Base-by-base conservation (phyloP, 2,888 invertebrate species). In the Torymus auratus region DNA sequence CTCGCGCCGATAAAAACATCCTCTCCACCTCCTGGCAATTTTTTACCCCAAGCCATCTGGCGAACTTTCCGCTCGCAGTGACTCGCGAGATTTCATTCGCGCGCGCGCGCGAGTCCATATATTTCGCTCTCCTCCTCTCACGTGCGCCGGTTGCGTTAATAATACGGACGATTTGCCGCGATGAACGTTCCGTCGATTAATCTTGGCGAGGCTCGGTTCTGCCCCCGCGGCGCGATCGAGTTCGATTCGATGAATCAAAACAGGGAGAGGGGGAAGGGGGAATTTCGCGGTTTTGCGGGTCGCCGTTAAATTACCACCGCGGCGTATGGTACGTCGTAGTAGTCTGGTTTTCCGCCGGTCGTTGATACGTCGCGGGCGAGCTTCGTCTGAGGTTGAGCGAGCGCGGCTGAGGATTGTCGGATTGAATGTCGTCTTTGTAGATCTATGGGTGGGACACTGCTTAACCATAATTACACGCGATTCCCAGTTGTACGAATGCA, bases 111-210 rank as follows among this genome's bases (percentile, higher is more conserved):
- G 41, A 73, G 41, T 65, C 50, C 15, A 64, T 58, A 58, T 41
- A 64, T 64, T 62, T 50, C 14, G 14, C 4, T 20, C 68, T 68
- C 52, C 23, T 28, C 14, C 61, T 53, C 12, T 41, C 41, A 1
- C 41, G 17, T 41, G 23, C 58, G 64, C 52, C 50, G 55, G 55
- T 58, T 14, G 64, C 65, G 50, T 56, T 73, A 78, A 73, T 68
- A 78, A 61, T 62, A 68, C 71, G 68, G 67, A 56, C 78, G 72
- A 78, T 78, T 78, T 73, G 61, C 72, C 53, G 56, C 64, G 11
- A 70, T 56, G 56, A 77, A 77, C n/a, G 20, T 64, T 64, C 56
- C 64, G 15, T 13, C 53, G 50, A 61, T 73, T 68, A 60, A 61
- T 78, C 72, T 68, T 17, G 4, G 41, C 41, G 41, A 41, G 41